Conservation (phyloP, 2,113 vertebrate species). For the Chionis minor region DNA sequence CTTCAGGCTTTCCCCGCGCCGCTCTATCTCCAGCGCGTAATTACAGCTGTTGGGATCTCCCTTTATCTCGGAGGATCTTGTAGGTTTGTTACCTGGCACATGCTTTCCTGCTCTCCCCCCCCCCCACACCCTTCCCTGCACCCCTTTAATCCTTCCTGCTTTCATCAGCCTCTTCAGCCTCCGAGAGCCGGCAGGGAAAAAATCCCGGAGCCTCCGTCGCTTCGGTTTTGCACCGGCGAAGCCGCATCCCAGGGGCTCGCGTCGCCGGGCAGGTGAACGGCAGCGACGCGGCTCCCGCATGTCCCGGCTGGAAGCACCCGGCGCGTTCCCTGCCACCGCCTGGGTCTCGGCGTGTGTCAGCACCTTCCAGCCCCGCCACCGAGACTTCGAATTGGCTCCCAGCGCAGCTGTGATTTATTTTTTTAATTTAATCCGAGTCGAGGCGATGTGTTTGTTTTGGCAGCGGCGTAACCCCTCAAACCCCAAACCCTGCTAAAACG, state of each 20-base stretch:
- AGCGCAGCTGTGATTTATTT: conserved; percentile 25
- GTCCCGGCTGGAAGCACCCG: background rate
- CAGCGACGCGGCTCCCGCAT: fast-evolving
- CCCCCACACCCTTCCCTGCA: background rate
- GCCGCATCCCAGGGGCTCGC: background rate
- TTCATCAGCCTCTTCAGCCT: background rate
- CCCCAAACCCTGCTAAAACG: background rate
- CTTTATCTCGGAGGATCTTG: conserved; percentile 60
- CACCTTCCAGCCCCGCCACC: background rate
- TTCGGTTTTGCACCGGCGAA: fast-evolving
- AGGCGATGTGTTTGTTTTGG: conserved; percentile 23
- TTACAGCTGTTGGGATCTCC: conserved; percentile 67
- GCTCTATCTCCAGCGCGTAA: conserved; percentile 60
- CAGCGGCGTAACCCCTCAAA: background rate
- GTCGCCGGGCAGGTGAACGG: background rate
- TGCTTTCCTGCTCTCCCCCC: background rate
- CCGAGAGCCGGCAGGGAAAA: background rate
- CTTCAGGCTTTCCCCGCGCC: conserved; percentile 60
- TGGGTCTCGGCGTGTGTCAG: background rate
- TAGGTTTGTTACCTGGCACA: conserved; percentile 61
- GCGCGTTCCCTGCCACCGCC: background rate
- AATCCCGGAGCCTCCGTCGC: background rate
- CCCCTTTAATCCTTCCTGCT: conserved; percentile 12
- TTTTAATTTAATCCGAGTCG: background rate
- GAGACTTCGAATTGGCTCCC: background rate